phyloP scores from a whole-genome alignment of 2,888 invertebrate species.

The Emesis furor region DNA sequence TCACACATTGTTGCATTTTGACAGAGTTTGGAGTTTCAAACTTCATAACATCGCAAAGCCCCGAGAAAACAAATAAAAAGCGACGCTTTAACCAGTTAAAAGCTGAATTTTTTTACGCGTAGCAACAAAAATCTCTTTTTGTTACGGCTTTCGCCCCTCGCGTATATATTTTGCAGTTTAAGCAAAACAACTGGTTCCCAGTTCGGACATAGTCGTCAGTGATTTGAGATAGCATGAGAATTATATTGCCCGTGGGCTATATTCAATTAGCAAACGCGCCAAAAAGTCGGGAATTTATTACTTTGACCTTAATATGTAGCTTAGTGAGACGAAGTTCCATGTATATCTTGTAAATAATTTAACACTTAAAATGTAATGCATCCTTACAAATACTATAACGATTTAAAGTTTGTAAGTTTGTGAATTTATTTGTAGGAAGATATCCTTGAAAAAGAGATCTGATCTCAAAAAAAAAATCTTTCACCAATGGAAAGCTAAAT shows the following conservation, averaged over 20 bases:
- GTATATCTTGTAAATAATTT: neutral
- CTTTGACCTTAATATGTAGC: neutral
- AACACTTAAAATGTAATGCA: too few relatives aligned
- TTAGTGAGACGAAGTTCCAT: neutral
- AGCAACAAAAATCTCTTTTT: slow-evolving; percentile 57
- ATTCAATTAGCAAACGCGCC: slow-evolving; percentile 80
- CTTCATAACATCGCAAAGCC: neutral
- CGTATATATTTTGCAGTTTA: slow-evolving; percentile 83
- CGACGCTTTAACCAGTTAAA: slow-evolving; percentile 34
- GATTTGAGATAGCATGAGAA: slow-evolving; percentile 79
- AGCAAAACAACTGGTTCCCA: slow-evolving; percentile 83
- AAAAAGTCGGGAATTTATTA: neutral
- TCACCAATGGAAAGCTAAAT: too few relatives aligned
- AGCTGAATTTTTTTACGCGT: slow-evolving; percentile 43
- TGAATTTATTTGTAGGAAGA: too few relatives aligned
- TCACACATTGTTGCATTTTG: neutral
- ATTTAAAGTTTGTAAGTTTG: too few relatives aligned
- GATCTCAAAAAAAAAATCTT: too few relatives aligned
- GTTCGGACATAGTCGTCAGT: slow-evolving; percentile 78
- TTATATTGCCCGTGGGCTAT: slow-evolving; percentile 81
- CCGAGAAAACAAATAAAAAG: slow-evolving; percentile 19
- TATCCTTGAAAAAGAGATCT: too few relatives aligned
- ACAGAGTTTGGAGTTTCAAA: neutral
- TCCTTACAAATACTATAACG: too few relatives aligned
- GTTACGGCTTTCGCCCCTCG: slow-evolving; percentile 77